phyloP scores from a whole-genome alignment of 2,888 invertebrate genomes.

The Azorinus chamasolen region DNA sequence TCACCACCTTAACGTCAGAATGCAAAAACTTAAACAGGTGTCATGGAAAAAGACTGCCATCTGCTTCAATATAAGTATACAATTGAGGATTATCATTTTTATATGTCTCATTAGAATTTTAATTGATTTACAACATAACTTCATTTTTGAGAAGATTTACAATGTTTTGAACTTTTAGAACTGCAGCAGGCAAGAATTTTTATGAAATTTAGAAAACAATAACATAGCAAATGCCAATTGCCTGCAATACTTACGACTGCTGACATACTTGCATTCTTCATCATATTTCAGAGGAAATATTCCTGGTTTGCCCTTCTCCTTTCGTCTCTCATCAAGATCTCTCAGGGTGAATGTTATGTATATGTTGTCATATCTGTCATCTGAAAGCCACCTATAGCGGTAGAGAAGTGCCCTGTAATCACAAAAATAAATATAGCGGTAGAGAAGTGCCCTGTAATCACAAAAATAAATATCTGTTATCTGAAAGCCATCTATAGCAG shows the following conservation, averaged over 20 bases:
- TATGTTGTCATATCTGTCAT: slow-evolving; percentile 84
- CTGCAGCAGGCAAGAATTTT: no score
- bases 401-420: slow-evolving; percentile 76
- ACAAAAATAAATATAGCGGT: slow-evolving; percentile 61
- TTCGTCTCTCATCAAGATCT: slow-evolving; percentile 83
- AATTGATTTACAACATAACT: no score
- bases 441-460: slow-evolving; percentile 73
- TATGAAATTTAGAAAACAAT: no score
- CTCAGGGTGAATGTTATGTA: slow-evolving; percentile 83
- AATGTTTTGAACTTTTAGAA: no score
- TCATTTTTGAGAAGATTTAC: no score
- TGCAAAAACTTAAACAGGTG: no score
- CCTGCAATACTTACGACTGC: slow-evolving; percentile 85
- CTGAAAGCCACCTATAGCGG: slow-evolving; percentile 77
- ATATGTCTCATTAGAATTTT: no score
- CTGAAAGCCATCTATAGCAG: slow-evolving; percentile 77
- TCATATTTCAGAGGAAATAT: slow-evolving; percentile 85
- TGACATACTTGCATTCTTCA: slow-evolving; percentile 84
- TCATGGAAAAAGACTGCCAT: no score
- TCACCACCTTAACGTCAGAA: no score
- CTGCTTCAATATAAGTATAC: no score
- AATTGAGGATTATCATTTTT: no score
- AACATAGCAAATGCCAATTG: no score
- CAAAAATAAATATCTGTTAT: slow-evolving; percentile 72
- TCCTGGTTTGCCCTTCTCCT: slow-evolving; percentile 79